Percentiles rank a stretch among this genome's conserved stretches.
phyloP scores from a whole-genome alignment of 2,797 vertebrate species.

The Coreius guichenoti region DNA sequence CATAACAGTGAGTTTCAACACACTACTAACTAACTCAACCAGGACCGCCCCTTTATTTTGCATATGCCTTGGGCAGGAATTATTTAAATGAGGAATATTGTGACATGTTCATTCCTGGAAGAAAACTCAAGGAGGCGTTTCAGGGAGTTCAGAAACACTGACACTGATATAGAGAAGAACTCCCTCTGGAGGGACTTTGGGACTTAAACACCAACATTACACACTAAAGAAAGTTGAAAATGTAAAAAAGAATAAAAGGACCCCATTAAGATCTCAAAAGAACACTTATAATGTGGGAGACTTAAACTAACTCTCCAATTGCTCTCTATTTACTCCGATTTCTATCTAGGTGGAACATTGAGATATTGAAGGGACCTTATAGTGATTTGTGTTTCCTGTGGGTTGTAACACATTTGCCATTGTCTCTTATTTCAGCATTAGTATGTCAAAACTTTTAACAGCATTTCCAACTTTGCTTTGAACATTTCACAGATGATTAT shows the following conservation, averaged over 20 bases:
- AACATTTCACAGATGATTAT: constrained; percentile 19
- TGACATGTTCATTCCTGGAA: no score
- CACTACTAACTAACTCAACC: no score
- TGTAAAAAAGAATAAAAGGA: not conserved
- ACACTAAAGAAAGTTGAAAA: no score
- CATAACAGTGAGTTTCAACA: no score
- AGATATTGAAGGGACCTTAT: not conserved
- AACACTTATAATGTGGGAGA: not conserved
- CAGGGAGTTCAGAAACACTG: no score
- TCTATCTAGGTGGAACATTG: not conserved
- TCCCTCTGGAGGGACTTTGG: no score
- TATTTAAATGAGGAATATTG: no score
- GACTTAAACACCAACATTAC: no score
- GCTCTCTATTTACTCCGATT: not conserved
- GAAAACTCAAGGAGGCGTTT: no score
- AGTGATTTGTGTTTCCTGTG: not conserved
- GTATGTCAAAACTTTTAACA: constrained; percentile 27
- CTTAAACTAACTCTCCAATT: not conserved
- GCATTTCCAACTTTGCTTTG: constrained; percentile 2
- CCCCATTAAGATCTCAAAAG: not conserved
- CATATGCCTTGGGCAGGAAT: no score
- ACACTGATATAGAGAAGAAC: no score
- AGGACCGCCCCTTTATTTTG: no score
- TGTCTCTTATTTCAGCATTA: not conserved
- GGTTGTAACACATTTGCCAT: not conserved